Conservation (phyloP, 92 coral and sea anemone species). For the Epizoanthus rinbou region DNA sequence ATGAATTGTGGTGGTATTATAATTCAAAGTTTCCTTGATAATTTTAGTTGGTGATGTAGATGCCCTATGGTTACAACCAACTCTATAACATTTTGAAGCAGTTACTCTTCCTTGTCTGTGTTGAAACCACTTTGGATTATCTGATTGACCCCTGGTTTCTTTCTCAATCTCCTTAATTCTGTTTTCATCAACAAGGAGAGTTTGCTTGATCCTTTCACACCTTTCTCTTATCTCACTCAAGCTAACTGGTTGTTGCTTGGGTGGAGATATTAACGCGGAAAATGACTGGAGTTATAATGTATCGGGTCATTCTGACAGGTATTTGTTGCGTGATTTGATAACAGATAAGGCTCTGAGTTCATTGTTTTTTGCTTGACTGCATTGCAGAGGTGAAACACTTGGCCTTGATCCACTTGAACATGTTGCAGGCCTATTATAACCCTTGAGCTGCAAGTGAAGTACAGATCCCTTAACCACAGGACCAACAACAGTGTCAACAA, state of each 20-base stretch:
- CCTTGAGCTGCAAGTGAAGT: conserved; percentile 63
- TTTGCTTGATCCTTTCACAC: conserved; percentile 51
- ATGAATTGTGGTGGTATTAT: too few relatives aligned
- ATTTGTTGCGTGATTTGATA: conserved; percentile 25
- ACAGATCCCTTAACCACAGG: conserved; percentile 64
- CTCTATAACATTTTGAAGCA: conserved; percentile 59
- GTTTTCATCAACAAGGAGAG: conserved; percentile 45
- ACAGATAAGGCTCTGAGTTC: neutral
- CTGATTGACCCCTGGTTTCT: conserved; percentile 44
- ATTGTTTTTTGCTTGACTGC: neutral
- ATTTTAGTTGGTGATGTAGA: conserved; percentile 52
- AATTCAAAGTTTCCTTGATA: conserved; percentile 35
- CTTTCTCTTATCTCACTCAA: conserved; percentile 62
- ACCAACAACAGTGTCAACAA: conserved; percentile 58
- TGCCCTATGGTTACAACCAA: conserved; percentile 63
- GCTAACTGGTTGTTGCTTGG: conserved; percentile 57
- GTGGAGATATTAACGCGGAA: conserved; percentile 35
- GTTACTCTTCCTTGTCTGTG: conserved; percentile 28
- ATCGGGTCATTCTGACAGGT: neutral
- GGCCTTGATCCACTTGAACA: conserved; percentile 25
- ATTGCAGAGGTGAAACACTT: neutral
- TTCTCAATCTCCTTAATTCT: conserved; percentile 27
- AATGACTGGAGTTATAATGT: too few relatives aligned
- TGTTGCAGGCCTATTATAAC: conserved; percentile 26
- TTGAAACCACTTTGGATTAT: conserved; percentile 43